Percentiles rank a stretch among this genome's conserved stretches.
Evolutionary conservation across 2,113 vertebrate genomes (phyloP).

Genomic region (Chrysochloris asiatica): DNA sequence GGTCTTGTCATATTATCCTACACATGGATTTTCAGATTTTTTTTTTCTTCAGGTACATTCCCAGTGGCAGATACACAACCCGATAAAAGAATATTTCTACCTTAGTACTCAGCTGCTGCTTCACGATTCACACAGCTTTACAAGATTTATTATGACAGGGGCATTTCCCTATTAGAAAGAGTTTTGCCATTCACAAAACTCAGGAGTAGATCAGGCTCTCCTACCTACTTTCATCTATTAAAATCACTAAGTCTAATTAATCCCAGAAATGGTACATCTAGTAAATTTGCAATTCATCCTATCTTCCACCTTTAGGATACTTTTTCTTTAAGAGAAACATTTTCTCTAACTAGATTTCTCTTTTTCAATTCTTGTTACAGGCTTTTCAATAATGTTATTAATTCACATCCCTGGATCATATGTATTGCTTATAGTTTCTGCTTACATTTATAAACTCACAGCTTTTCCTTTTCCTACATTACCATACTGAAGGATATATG

Average conservation of each 20-base stretch:
- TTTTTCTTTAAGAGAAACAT: neutral
- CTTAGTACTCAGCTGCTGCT: neutral
- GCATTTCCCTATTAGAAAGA: neutral
- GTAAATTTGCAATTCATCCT: neutral
- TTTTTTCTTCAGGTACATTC: neutral
- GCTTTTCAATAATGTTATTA: neutral
- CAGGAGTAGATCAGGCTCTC: neutral
- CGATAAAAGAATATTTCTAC: slow-evolving; percentile 9
- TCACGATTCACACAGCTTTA: neutral
- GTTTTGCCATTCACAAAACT: neutral
- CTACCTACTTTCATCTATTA: neutral
- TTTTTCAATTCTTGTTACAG: too few species aligned
- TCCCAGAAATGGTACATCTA: neutral
- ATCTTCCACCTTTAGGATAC: neutral
- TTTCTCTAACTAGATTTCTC: neutral
- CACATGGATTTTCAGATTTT: neutral
- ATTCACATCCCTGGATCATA: neutral
- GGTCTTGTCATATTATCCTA: neutral
- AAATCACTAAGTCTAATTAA: too few species aligned
- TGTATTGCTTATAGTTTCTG: neutral
- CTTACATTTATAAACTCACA: neutral
- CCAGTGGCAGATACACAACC: neutral
- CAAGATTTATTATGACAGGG: neutral
- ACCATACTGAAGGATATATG: neutral
- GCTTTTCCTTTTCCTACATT: neutral